Evolutionary conservation across 1,140 invertebrate genomes (phyloP), one percentile per base, ranked within the genome.

Genomic region (Pseudomyrmex cubaensis): DNA sequence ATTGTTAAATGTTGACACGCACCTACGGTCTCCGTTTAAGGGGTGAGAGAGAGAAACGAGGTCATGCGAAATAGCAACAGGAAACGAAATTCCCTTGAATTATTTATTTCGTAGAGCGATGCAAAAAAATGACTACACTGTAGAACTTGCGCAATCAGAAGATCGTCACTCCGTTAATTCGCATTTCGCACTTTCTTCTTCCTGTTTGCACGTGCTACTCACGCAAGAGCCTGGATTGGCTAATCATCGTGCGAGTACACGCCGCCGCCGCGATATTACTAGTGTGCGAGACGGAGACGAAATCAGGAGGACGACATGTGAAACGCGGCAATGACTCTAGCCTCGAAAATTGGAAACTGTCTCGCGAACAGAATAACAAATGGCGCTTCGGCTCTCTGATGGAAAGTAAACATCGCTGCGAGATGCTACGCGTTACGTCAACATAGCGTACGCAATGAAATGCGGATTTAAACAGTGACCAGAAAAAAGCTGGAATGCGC

Each of bases 291-390:
- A 9, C 50, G 44, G 12, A 25, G 46, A 25, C 25, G 56, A 88
- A 87, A 66, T 77, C 61, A 15, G 67, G 62, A 56, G 70, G 73
- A 72, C 63, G 78, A 66, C 83, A 22, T 44, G 50, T 17, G 35
- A 35, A 5, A 59, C 82, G 83, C 63, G 77, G 73, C 72, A 76
- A 83, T 72, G 87, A 86, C 87, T 72, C 57, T 9, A 66, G 59
- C 61, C 67, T 66, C 87, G 87, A 87, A 89, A 89, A 89, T 89
- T 89, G 87, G 87, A 88, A 89, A 77, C 87, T 80, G 87, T 52
- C 64, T 61, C 87, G 84, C 85, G 87, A 88, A 88, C 77, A 73
- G 87, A 88, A 88, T 88, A 87, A 84, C 87, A 84, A 88, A 86
- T 86, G 57, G 52, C 46, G 74, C 72, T 87, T 84, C 72, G 87